Conservation (phyloP, 2,797 vertebrate species). For the Sebastiscus tertius region DNA sequence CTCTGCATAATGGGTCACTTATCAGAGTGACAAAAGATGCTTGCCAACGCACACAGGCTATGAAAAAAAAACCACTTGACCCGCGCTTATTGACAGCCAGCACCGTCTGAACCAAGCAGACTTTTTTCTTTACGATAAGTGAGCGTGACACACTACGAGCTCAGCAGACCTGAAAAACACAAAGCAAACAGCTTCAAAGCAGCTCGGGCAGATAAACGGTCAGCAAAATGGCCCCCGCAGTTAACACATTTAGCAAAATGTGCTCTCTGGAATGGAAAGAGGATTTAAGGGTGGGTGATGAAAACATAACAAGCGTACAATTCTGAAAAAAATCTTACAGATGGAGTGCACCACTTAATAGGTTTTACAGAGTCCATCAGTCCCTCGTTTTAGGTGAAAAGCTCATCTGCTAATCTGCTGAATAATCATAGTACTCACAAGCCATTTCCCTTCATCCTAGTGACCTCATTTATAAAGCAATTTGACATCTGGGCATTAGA, state of each 20-base stretch:
- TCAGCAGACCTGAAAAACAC: constrained; percentile 63
- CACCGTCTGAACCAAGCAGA: constrained; percentile 35
- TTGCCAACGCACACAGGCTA: background rate
- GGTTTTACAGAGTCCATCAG: constrained; percentile 37
- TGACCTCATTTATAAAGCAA: constrained; percentile 38
- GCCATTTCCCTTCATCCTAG: constrained; percentile 24
- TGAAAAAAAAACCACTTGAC: background rate
- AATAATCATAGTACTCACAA: constrained; percentile 47
- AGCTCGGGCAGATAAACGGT: constrained; percentile 23
- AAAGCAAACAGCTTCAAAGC: constrained; percentile 51
- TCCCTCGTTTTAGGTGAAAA: constrained; percentile 15
- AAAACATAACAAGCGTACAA: constrained; percentile 15
- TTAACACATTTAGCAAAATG: constrained; percentile 29
- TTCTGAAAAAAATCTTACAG: constrained; percentile 21
- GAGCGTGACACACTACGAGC: constrained; percentile 59
- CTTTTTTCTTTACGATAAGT: constrained; percentile 38
- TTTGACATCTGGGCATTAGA: constrained; percentile 20
- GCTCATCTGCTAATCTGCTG: constrained; percentile 58
- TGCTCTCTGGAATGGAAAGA: constrained; percentile 7
- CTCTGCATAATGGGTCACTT: constrained; percentile 44
- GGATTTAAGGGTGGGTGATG: constrained; percentile 23
- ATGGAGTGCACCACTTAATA: constrained; percentile 13
- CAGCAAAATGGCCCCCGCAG: constrained; percentile 58
- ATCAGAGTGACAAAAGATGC: constrained; percentile 43
- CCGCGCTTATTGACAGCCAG: constrained; percentile 17